Base-by-base conservation (phyloP, 2,797 vertebrate species). In the Mormyrops boulengeri region DNA sequence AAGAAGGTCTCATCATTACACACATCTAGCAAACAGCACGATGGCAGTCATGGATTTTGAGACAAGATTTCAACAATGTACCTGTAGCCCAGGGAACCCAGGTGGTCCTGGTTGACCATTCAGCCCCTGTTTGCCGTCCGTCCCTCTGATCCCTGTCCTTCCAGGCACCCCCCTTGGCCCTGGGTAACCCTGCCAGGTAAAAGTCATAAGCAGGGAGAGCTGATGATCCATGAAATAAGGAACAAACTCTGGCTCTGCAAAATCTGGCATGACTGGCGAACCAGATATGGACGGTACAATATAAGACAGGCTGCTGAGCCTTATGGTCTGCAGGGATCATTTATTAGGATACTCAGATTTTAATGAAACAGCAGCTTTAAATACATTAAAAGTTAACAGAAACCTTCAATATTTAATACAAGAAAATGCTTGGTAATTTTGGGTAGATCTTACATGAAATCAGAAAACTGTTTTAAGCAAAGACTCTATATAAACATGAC, bases 31-130 rank as follows among this genome's bases (percentile, higher is more conserved):
- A 57, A 38, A 87, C 3, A 19, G 26, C 52, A 57, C 30, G n/a
- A 66, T 86, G 26, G 17, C 22, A 88, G 60, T 49, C 38, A 19
- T 60, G 26, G 34, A 22, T 30, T 87, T 62, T 38, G 26, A 89
- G 41, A 26, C 34, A 49, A 38, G 26, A 52, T 14, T 50, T 26
- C 85, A 30, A 38, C 1, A 7, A 19, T 57, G 53, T 90, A 97
- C 97, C 95, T 94, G 93, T 73, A 94, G 91, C 2, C 97, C 97
- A 1, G 94, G 94, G 88, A 93, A 66, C 66, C 97, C 97, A 52
- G 92, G 93, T 0, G 92, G 93, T 2, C 97, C 97, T 3, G 91
- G 91, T 60, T 91, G 93, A 47, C 96, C 96, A 90, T 95, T 92
- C 77, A 92, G n/a, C 7, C 96, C 96, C 0, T 91, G 93, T 87